A percentile compares a stretch with the other conserved stretches of the same genome.
Evolutionary conservation across 2,888 invertebrate genomes (phyloP).

Genomic region (Drosophila macrospina): DNA sequence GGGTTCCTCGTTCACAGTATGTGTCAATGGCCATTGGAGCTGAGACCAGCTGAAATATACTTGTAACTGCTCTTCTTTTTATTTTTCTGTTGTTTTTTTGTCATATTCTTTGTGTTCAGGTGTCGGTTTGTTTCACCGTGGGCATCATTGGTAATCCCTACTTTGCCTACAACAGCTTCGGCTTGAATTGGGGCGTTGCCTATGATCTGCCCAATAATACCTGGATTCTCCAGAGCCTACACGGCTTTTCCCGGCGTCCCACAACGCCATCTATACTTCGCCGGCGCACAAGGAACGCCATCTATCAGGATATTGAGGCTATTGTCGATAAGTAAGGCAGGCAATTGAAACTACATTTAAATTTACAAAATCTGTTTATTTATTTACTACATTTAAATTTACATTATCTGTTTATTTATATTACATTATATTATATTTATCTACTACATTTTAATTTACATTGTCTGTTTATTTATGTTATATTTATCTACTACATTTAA

Average conservation of each 20-base stretch:
- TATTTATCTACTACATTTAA: not conserved
- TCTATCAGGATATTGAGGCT: slow-evolving; percentile 82
- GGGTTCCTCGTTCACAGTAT: slow-evolving; percentile 87
- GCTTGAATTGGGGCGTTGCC: slow-evolving; percentile 90
- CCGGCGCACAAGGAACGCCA: slow-evolving; percentile 84
- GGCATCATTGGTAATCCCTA: slow-evolving; percentile 87
- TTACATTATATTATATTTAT: no score
- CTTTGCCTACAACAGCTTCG: slow-evolving; percentile 87
- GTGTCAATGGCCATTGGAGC: slow-evolving; percentile 58
- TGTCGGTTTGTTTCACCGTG: slow-evolving; percentile 88
- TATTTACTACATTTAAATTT: no score
- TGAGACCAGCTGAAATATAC: slow-evolving; percentile 14
- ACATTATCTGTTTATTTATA: no score
- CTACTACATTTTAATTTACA: no score
- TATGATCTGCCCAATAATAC: slow-evolving; percentile 88
- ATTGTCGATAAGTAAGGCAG: slow-evolving; percentile 88
- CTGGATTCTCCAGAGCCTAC: slow-evolving; percentile 85
- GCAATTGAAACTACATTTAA: not conserved
- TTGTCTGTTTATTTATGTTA: not conserved
- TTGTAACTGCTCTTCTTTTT: slow-evolving; percentile 3
- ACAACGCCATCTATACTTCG: slow-evolving; percentile 85
- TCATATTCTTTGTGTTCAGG: slow-evolving; percentile 59
- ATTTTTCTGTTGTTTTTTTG: no score
- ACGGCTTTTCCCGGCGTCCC: slow-evolving; percentile 76
- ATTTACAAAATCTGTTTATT: not conserved